Evolutionary conservation across 2,888 invertebrate species (phyloP).

Genomic region (Arenicola marina): DNA sequence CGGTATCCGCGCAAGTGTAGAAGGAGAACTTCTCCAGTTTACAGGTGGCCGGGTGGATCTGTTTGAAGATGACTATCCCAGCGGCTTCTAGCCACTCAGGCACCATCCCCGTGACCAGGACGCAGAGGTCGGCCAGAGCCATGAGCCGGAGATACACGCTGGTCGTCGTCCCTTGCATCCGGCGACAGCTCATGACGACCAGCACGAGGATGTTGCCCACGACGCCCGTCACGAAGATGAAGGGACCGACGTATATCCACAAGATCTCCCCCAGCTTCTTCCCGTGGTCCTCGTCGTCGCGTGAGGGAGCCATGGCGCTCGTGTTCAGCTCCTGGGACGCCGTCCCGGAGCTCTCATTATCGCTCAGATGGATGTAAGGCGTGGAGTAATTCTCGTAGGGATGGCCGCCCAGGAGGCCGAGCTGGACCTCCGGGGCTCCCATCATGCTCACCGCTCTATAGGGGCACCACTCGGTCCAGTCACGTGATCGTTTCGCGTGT

Average conservation of each 20-base stretch:
- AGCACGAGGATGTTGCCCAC: conserved; percentile 35
- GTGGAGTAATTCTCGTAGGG: too few relatives aligned
- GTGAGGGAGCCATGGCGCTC: too few relatives aligned
- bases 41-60: conserved; percentile 25
- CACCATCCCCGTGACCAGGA: conserved; percentile 34
- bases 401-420: too few relatives aligned
- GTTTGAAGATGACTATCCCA: conserved; percentile 24
- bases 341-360: too few relatives aligned
- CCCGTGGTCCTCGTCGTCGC: too few relatives aligned
- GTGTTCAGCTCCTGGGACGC: too few relatives aligned
- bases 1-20: conserved; percentile 30
- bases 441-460: too few relatives aligned
- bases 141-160: conserved; percentile 32
- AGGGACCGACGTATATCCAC: conserved; percentile 33
- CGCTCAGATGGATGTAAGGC: too few relatives aligned
- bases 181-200: conserved; percentile 28
- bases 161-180: conserved; percentile 34
- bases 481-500: too few relatives aligned
- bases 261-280: conserved; percentile 18
- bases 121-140: conserved; percentile 33
- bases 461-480: too few relatives aligned
- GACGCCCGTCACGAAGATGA: conserved; percentile 32
- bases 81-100: conserved; percentile 35
- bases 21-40: conserved; percentile 35
- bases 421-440: too few relatives aligned